phyloP scores from a whole-genome alignment of 2,797 vertebrate species.

The Typhlichthys subterraneus region DNA sequence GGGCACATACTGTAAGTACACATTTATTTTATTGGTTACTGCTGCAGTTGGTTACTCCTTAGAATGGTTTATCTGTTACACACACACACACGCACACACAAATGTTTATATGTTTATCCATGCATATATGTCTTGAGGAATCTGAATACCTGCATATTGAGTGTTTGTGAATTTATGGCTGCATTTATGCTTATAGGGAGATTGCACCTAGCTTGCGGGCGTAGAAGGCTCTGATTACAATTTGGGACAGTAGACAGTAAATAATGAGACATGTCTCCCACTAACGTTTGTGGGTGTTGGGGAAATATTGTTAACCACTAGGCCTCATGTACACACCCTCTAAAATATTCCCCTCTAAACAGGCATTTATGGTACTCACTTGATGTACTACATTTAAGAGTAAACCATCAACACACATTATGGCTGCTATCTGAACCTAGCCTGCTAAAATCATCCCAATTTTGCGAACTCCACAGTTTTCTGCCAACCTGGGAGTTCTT shows the following conservation, averaged over 20 bases:
- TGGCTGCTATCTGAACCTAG: constrained; percentile 1
- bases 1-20: constrained; percentile 18
- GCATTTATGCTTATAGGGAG: constrained; percentile 70
- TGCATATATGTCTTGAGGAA: constrained; percentile 43
- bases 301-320: constrained; percentile 44
- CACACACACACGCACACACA: constrained; percentile 24
- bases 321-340: constrained; percentile 39
- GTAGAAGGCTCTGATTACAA: constrained; percentile 74
- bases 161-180: constrained; percentile 71
- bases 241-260: constrained; percentile 72
- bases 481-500: no score
- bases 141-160: constrained; percentile 66
- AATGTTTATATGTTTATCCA: constrained; percentile 30
- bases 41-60: constrained; percentile 30
- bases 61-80: constrained; percentile 22
- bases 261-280: constrained; percentile 65
- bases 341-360: constrained; percentile 57
- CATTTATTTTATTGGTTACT: constrained; percentile 34
- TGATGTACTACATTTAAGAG: constrained; percentile 59
- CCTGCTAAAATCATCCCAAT: background rate
- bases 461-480: no score
- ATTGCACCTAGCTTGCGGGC: constrained; percentile 72
- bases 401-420: constrained; percentile 40
- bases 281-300: constrained; percentile 44
- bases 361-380: constrained; percentile 56